Conservation (phyloP, 2,797 vertebrate genomes). For the Pangasius mekongensis region DNA sequence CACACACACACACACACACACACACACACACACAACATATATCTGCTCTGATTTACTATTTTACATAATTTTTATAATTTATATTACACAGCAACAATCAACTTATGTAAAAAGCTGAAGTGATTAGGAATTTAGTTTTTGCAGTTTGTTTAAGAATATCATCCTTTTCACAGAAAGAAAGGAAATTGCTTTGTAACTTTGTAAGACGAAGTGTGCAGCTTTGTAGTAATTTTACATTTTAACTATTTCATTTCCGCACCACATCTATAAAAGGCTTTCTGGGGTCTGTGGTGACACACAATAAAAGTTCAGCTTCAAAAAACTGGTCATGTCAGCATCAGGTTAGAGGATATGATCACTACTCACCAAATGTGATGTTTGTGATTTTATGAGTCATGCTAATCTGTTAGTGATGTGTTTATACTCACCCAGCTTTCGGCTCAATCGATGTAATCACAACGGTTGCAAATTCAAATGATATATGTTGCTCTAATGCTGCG, state of each 20-base stretch:
- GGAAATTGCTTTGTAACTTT: too few species aligned
- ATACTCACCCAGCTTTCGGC: not conserved
- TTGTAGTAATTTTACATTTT: not conserved
- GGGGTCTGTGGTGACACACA: not conserved
- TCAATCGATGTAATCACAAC: too few species aligned
- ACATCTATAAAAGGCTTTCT: constrained; percentile 4
- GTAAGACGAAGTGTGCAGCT: not conserved
- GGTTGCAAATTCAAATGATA: not conserved
- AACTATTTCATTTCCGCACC: not conserved
- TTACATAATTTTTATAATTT: not conserved
- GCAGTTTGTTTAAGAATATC: not conserved
- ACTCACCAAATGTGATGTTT: not conserved
- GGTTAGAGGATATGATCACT: not conserved
- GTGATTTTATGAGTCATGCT: not conserved
- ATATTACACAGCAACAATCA: not conserved
- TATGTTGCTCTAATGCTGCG: not conserved
- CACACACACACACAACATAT: not conserved
- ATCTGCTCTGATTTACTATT: not conserved
- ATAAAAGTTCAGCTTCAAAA: not conserved
- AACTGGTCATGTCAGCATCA: not conserved
- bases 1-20: constrained; percentile 1
- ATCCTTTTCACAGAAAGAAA: too few species aligned
- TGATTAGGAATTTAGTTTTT: not conserved
- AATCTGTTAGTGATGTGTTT: not conserved
- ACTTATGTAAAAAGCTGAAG: not conserved